Conservation (phyloP, 2,113 vertebrate genomes). For the Tachysurus fulvidraco region DNA sequence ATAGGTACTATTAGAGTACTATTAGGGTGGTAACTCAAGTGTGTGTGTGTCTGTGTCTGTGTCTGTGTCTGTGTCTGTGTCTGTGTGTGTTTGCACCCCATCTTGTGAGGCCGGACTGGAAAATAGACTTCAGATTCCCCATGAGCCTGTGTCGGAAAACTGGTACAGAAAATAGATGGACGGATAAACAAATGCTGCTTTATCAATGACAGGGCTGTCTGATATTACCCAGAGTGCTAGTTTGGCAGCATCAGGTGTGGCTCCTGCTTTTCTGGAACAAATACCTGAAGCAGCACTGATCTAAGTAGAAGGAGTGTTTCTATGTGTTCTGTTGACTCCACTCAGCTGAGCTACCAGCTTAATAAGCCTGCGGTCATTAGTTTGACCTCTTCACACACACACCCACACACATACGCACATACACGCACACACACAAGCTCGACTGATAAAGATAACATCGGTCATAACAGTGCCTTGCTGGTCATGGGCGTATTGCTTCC, state of each 20-base stretch:
- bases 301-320: neutral
- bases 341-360: neutral
- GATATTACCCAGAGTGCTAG: neutral
- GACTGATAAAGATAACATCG: slow-evolving; percentile 42
- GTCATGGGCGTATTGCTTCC: slow-evolving; percentile 57
- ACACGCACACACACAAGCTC: slow-evolving; percentile 27
- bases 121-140: no score
- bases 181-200: neutral
- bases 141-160: no score
- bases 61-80: no score
- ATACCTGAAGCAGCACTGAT: neutral
- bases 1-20: no score
- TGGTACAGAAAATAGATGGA: no score
- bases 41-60: no score
- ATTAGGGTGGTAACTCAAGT: no score
- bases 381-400: neutral
- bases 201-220: neutral
- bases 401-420: neutral
- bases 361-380: neutral
- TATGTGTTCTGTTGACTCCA: neutral
- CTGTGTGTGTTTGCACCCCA: no score
- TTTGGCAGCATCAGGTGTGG: neutral
- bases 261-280: neutral
- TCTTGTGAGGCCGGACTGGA: no score
- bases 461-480: slow-evolving; percentile 51